These are phyloP conservation scores for Saccostrea cuccullata DNA, from an alignment of 1,140 invertebrate species.

Conservation along the genomic window DNA sequence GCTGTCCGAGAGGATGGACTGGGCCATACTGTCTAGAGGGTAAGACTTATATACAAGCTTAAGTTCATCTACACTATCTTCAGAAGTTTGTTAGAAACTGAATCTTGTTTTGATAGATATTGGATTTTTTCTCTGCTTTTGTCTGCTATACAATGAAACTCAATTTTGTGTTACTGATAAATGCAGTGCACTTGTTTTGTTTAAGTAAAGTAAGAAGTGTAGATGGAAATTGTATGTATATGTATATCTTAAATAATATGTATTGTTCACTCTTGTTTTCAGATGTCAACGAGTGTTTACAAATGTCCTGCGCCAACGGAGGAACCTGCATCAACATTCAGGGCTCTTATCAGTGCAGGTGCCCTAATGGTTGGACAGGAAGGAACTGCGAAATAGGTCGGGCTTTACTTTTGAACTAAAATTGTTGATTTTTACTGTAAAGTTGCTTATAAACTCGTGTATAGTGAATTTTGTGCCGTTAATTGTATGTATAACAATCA, in stretches of 20 bases:
- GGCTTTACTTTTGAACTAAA: background rate
- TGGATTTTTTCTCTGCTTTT: too few relatives aligned
- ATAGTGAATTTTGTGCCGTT: background rate
- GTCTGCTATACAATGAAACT: too few relatives aligned
- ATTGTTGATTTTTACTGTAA: background rate
- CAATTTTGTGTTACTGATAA: too few relatives aligned
- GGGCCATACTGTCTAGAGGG: slow-evolving; percentile 93
- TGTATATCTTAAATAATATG: too few relatives aligned
- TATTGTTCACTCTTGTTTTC: background rate
- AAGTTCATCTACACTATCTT: too few relatives aligned
- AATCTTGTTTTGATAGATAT: too few relatives aligned
- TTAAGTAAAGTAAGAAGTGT: too few relatives aligned
- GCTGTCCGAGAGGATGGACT: slow-evolving; percentile 95
- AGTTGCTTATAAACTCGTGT: background rate
- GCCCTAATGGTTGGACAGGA: slow-evolving; percentile 69
- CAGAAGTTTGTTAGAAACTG: too few relatives aligned
- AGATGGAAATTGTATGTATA: too few relatives aligned
- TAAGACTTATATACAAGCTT: slow-evolving; percentile 29
- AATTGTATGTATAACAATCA: slow-evolving; percentile 55
- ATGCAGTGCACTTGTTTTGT: too few relatives aligned
- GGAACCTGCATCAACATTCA: slow-evolving; percentile 67
- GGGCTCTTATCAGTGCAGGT: slow-evolving; percentile 68
- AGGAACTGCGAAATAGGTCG: slow-evolving; percentile 63
- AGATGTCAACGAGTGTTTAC: slow-evolving; percentile 58
- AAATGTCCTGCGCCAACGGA: slow-evolving; percentile 63